Percentiles rank a stretch among this genome's conserved stretches.
Conservation (phyloP, 2,888 invertebrate genomes). For the Aproaerema taeniolella region DNA sequence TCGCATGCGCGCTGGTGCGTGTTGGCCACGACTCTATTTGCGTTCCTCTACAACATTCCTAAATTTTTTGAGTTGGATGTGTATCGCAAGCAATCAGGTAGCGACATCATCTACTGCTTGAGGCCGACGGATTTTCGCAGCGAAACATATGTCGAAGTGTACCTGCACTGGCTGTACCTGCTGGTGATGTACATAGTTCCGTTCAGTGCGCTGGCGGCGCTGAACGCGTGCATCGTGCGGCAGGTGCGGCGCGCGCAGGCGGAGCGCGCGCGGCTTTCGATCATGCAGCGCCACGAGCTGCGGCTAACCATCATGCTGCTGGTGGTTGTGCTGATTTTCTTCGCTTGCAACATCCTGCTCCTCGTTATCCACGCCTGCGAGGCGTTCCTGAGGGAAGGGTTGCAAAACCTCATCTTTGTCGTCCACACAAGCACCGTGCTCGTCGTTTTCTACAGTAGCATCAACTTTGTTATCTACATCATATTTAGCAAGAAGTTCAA, state of each 20-base stretch:
- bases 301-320: conserved; percentile 96
- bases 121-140: conserved; percentile 82
- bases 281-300: conserved; percentile 94
- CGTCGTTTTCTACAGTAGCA: conserved; percentile 97
- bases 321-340: conserved; percentile 95
- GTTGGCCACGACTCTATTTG: conserved; percentile 86
- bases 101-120: conserved; percentile 83
- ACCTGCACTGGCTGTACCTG: conserved; percentile 96
- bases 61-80: conserved; percentile 84
- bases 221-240: conserved; percentile 93
- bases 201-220: conserved; percentile 89
- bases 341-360: conserved; percentile 93
- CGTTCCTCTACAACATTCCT: conserved; percentile 91
- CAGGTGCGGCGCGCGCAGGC: conserved; percentile 93
- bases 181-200: conserved; percentile 96
- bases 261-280: conserved; percentile 92
- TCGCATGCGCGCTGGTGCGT: conserved; percentile 91
- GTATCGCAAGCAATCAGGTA: conserved; percentile 55
- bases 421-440: conserved; percentile 90
- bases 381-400: conserved; percentile 78
- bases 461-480: conserved; percentile 98
- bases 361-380: conserved; percentile 92
- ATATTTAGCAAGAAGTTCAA: conserved; percentile 98
- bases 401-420: conserved; percentile 77
- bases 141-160: conserved; percentile 87